These are phyloP conservation scores for Trachythela sp. DNA, from an alignment of 64 coral and sea anemone species.

Conservation along the genomic window DNA sequence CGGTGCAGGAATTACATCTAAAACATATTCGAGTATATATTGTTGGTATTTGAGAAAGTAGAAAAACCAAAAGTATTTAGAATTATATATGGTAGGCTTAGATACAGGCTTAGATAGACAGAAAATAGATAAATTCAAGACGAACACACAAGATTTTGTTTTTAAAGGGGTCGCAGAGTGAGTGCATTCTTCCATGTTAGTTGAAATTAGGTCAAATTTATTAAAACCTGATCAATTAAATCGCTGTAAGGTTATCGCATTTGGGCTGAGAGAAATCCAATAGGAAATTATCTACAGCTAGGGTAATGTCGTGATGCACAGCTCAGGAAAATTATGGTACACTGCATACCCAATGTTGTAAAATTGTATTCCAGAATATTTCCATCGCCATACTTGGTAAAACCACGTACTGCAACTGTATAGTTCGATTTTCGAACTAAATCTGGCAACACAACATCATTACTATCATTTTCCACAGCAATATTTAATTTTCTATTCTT, in stretches of 20 bases:
- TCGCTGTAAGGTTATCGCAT: no score
- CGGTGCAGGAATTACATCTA: background rate
- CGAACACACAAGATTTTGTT: no score
- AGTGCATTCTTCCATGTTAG: no score
- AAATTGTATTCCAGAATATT: conserved; percentile 6
- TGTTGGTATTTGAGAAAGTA: background rate
- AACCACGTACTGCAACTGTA: background rate
- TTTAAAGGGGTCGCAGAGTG: no score
- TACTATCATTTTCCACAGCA: background rate
- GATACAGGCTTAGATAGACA: no score
- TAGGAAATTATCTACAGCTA: background rate
- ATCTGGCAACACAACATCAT: background rate
- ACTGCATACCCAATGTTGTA: conserved; percentile 25
- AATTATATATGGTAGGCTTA: no score
- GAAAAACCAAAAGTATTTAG: no score
- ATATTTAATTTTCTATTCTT: background rate
- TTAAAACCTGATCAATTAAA: background rate
- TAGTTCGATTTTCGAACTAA: conserved; percentile 3
- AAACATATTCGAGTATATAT: background rate
- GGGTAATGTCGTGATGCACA: no score
- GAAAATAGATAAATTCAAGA: no score
- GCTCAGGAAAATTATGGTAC: conserved; percentile 29
- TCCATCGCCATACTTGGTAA: conserved; percentile 30
- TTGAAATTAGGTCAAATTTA: no score
- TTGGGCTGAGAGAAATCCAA: background rate